These are phyloP conservation scores for Urocynchramus pylzowi DNA, from an alignment of 2,113 vertebrate genomes.

Conservation along the genomic window DNA sequence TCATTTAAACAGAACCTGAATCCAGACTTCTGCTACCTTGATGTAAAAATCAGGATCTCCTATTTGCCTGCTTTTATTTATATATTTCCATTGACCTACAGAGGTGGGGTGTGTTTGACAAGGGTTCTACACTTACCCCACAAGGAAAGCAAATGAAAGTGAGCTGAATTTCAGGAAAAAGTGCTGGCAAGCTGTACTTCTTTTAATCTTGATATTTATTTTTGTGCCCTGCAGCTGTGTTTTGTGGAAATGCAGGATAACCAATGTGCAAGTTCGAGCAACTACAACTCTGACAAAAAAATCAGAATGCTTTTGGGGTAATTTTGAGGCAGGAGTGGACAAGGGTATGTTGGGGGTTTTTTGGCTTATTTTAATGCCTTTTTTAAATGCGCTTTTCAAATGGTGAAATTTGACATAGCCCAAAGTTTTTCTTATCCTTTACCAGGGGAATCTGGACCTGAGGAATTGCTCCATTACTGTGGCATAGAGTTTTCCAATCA, in stretches of 20 bases:
- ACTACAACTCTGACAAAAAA: neutral
- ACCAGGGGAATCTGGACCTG: neutral
- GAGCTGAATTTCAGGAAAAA: neutral
- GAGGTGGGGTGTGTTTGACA: neutral
- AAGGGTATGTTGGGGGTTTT: rapidly evolving
- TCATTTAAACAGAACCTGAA: constrained; percentile 68
- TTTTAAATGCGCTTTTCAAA: neutral
- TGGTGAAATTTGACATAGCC: neutral
- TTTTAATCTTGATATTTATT: neutral
- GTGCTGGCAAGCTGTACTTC: neutral
- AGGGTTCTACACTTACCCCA: neutral
- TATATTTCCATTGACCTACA: constrained; percentile 39
- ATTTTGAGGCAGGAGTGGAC: neutral
- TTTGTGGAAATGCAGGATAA: neutral
- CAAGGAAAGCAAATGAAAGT: neutral
- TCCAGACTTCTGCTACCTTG: constrained; percentile 40
- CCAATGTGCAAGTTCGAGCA: neutral
- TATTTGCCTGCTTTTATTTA: constrained; percentile 33
- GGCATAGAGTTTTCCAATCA: rapidly evolving
- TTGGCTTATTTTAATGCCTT: rapidly evolving
- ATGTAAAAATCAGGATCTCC: constrained; percentile 15
- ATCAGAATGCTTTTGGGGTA: rapidly evolving
- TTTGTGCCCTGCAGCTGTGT: neutral
- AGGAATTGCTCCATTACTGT: neutral
- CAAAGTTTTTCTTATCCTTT: neutral